Percentiles rank a stretch among this genome's conserved stretches.
Conservation (phyloP, 64 coral and sea anemone genomes). For the Pocillopora damicornis region DNA sequence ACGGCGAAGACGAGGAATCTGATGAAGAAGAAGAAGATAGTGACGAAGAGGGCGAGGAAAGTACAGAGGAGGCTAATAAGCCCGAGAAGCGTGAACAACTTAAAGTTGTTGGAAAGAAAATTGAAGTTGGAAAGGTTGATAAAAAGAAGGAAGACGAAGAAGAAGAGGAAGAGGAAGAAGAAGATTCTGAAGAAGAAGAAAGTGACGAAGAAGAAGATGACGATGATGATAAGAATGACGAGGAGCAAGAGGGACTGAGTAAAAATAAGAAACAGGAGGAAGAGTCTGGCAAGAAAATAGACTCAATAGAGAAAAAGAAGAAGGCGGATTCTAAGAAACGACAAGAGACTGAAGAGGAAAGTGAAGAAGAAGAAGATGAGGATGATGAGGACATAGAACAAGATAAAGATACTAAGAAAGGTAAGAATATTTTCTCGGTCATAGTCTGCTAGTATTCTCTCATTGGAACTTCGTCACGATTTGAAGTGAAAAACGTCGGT, state of each 20-base stretch:
- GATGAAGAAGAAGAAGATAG: background rate
- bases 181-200: constrained; percentile 26
- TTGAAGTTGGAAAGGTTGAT: background rate
- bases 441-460: background rate
- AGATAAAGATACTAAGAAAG: constrained; percentile 9
- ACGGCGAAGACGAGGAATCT: background rate
- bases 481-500: no score
- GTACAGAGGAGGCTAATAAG: background rate
- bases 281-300: background rate
- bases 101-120: constrained; percentile 15
- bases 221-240: background rate
- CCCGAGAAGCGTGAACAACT: background rate
- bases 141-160: background rate
- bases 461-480: no score
- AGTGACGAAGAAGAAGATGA: constrained; percentile 29
- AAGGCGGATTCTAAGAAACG: background rate
- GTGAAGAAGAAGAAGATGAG: constrained; percentile 38
- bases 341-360: constrained; percentile 6
- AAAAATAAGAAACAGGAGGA: constrained; percentile 22
- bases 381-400: constrained; percentile 2
- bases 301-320: background rate
- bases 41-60: background rate
- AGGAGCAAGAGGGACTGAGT: no score
- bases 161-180: constrained; percentile 2
- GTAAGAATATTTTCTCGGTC: background rate